Base-by-base conservation (phyloP, 2,797 vertebrate genomes). In the Ibycter americanus region DNA sequence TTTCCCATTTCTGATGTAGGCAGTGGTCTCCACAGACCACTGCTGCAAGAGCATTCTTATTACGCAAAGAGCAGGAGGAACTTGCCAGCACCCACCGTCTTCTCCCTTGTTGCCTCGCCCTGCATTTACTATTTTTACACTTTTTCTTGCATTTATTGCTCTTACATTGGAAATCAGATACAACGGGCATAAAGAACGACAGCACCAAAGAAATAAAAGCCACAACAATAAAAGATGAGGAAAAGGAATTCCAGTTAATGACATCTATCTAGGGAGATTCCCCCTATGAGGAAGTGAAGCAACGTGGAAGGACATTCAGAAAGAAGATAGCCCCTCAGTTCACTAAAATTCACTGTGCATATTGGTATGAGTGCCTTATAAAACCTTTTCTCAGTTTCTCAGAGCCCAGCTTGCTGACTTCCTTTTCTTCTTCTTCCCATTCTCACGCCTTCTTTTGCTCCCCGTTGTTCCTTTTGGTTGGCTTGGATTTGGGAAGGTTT, bases 91-190 rank as follows among this genome's bases (percentile, higher is more conserved):
- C 42, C 56, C 0, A 0, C 62, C 71, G 14, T 52, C 56, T 87
- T 54, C 21, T 96, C 67, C 40, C 66, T 67, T 78, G 29, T 83
- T 58, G 42, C 82, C 61, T 89, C 52, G 42, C 26, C 16, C 58
- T 66, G 25, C 49, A 44, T 52, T 72, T 34, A 36, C 36, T 65
- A 18, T 7, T 89, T 93, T 92, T 36, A 83, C 38, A 49, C 38
- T 65, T 91, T 77, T 90, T 68, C 67, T 86, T 91, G 58, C 14
- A 32, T 90, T 95, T 95, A 92, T 87, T 91, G 79, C 61, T 72
- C 61, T 83, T 83, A 89, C 49, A 91, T 66, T 73, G 78, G 55
- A 96, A 94, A 93, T 86, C 83, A 89, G 87, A 91, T 92, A 93
- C 52, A 90, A 49, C 52, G 65, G 52, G 31, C 78, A 47, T 83